Evolutionary conservation across 2,113 vertebrate species (phyloP).

Genomic region (Anguilla rostrata): DNA sequence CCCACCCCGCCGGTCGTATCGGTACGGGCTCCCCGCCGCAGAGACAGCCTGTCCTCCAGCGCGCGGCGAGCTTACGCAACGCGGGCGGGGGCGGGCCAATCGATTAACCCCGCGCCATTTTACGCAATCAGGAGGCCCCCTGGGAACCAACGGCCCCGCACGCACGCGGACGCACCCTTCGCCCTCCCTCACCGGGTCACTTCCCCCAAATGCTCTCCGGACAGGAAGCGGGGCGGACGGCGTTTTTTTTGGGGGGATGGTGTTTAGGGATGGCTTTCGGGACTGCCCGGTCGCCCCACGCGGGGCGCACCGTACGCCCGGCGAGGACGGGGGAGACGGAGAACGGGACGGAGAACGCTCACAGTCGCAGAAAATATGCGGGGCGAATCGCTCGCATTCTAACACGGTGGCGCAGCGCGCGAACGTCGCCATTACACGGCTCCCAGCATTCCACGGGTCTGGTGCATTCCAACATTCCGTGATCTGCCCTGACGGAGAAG

Average conservation of each 20-base stretch:
- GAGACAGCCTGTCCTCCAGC: not conserved
- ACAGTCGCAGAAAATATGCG: not conserved
- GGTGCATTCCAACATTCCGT: not conserved
- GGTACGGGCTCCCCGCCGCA: not conserved
- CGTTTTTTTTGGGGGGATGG: not conserved
- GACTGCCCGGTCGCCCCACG: not conserved
- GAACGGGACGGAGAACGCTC: not conserved
- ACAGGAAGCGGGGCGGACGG: no score
- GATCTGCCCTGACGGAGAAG: not conserved
- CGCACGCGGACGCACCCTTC: not conserved
- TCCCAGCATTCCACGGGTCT: not conserved
- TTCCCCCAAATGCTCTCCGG: no score
- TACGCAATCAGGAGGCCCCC: not conserved
- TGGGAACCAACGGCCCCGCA: not conserved
- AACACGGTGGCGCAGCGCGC: not conserved
- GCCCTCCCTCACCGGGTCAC: no score
- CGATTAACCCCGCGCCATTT: constrained; percentile 22
- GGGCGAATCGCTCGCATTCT: not conserved
- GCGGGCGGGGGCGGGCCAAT: constrained; percentile 27
- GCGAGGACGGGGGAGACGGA: not conserved
- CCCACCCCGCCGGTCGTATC: not conserved
- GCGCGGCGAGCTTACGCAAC: constrained; percentile 14
- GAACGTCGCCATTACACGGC: not conserved
- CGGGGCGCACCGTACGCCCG: no score
- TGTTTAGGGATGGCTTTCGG: not conserved